Percentiles rank a stretch among this genome's conserved stretches.
Conservation (phyloP, 1,140 invertebrate genomes). For the Drosophila nasuta region DNA sequence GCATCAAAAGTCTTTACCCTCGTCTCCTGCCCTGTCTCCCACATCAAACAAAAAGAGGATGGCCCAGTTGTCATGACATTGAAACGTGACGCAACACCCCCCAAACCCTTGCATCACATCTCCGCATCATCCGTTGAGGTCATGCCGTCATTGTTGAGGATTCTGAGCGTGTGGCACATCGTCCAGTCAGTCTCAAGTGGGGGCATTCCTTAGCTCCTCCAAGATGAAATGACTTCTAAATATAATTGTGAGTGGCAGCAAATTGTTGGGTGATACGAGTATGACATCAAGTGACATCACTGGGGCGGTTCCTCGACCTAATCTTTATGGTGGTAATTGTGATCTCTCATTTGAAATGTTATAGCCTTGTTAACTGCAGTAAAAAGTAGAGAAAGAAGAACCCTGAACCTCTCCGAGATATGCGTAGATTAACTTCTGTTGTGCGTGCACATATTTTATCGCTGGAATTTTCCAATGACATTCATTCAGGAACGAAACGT, state of each 20-base stretch:
- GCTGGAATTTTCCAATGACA: no score
- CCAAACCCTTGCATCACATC: conserved; percentile 16
- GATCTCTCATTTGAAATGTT: not conserved
- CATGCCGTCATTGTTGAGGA: conserved; percentile 46
- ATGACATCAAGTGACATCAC: not conserved
- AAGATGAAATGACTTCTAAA: conserved; percentile 8
- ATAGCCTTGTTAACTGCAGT: not conserved
- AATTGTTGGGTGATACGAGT: conserved; percentile 3
- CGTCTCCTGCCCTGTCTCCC: not conserved
- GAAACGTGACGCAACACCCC: conserved; percentile 68
- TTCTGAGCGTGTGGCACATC: conserved; percentile 1
- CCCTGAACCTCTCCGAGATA: not conserved
- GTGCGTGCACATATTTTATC: no score
- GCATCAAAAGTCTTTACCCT: not conserved
- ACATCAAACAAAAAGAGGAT: conserved; percentile 21
- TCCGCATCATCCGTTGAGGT: conserved; percentile 52
- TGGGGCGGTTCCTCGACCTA: not conserved
- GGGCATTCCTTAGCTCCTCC: conserved; percentile 7
- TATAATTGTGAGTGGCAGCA: not conserved
- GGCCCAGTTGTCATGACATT: conserved; percentile 66
- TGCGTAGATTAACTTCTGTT: not conserved
- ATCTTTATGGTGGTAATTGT: not conserved
- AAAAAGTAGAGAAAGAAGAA: not conserved
- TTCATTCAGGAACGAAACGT: no score
- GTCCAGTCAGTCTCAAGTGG: conserved; percentile 31